Percentiles rank a stretch among this genome's conserved stretches.
phyloP scores from a whole-genome alignment of 2,113 vertebrate genomes.

The Oceanodroma tethys region DNA sequence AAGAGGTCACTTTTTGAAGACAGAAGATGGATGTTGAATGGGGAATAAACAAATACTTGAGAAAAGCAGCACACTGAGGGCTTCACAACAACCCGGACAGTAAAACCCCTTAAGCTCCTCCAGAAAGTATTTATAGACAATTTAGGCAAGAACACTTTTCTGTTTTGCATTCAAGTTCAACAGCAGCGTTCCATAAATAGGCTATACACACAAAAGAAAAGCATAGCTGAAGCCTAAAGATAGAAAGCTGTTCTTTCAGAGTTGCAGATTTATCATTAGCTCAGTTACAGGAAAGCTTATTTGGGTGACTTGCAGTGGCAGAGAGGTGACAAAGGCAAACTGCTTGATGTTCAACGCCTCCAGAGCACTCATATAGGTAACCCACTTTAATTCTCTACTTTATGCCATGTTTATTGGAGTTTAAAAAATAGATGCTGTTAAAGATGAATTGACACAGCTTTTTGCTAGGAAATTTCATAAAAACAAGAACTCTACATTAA shows the following conservation, averaged over 20 bases:
- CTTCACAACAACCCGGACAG: not conserved
- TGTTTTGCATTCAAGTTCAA: constrained; percentile 42
- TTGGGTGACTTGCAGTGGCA: constrained; percentile 50
- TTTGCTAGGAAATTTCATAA: not conserved
- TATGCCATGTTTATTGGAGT: not conserved
- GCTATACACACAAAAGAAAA: constrained; percentile 19
- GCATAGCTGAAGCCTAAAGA: constrained; percentile 46
- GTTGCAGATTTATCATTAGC: constrained; percentile 69
- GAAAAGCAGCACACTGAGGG: not conserved
- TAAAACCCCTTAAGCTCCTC: not conserved
- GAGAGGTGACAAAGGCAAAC: constrained; percentile 32
- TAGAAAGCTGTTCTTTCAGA: constrained; percentile 62
- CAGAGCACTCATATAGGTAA: constrained; percentile 28
- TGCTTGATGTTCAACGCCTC: constrained; percentile 10
- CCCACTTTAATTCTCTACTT: constrained; percentile 9
- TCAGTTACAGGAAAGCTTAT: constrained; percentile 35
- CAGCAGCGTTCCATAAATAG: constrained; percentile 44
- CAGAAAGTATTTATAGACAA: constrained; percentile 28
- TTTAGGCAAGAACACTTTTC: not conserved
- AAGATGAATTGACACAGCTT: not conserved
- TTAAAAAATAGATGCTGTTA: not conserved
- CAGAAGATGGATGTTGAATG: not conserved
- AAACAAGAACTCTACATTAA: not conserved
- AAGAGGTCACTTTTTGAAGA: not conserved
- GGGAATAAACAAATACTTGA: not conserved